These are phyloP conservation scores for Microctonus brassicae DNA, from an alignment of 2,888 invertebrate species.

Conservation along the genomic window DNA sequence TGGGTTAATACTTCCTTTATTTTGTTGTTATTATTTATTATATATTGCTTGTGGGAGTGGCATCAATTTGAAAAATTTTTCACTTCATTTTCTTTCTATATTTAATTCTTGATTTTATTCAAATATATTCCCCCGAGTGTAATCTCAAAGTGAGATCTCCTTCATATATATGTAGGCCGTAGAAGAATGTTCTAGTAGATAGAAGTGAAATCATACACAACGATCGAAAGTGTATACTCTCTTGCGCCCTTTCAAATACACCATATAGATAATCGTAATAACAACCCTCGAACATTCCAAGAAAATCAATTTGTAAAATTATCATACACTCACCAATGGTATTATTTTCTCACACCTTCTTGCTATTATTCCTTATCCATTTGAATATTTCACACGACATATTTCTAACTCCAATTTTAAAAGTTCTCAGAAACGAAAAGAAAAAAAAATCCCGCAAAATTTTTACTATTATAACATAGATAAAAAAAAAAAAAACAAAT, in stretches of 20 bases:
- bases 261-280: constrained; percentile 24
- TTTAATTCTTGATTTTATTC: neutral
- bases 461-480: neutral
- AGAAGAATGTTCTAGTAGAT: neutral
- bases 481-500: neutral
- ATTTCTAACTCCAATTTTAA: neutral
- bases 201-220: neutral
- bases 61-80: neutral
- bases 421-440: neutral
- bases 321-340: constrained; percentile 11
- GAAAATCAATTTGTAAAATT: constrained; percentile 28
- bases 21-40: neutral
- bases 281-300: constrained; percentile 22
- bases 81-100: neutral
- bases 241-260: neutral
- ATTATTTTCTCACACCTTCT: neutral
- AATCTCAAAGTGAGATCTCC: neutral
- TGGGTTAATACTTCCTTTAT: constrained; percentile 3
- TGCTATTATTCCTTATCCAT: neutral
- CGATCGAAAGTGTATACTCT: constrained; percentile 3
- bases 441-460: neutral
- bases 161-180: neutral
- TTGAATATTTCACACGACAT: neutral
- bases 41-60: neutral
- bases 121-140: neutral